These are phyloP conservation scores for Enteromius treurensis DNA, from an alignment of 2,797 vertebrate species.

Conservation along the genomic window DNA sequence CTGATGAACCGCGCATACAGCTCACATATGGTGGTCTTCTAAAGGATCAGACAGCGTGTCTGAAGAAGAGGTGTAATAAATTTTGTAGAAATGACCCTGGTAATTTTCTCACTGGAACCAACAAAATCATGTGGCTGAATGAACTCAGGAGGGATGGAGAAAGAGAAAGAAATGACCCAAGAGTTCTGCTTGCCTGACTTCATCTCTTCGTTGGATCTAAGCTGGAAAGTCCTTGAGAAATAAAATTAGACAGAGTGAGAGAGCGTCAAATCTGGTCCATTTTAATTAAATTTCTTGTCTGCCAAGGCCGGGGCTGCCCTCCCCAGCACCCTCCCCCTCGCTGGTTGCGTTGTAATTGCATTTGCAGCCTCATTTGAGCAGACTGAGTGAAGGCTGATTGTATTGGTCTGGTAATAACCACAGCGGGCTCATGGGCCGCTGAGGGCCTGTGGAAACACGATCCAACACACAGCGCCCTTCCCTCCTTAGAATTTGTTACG, in stretches of 20 bases:
- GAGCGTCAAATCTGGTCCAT: conserved; percentile 54
- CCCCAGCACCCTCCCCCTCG: conserved; percentile 26
- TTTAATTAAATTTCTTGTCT: conserved; percentile 59
- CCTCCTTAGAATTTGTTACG: conserved; percentile 21
- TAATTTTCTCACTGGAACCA: conserved; percentile 5
- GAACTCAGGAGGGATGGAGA: not conserved
- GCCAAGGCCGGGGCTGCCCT: conserved; percentile 28
- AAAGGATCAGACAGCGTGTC: not conserved
- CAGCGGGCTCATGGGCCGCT: conserved; percentile 48
- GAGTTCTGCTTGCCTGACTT: conserved; percentile 12
- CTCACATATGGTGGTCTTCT: conserved; percentile 7
- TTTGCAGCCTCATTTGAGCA: conserved; percentile 67
- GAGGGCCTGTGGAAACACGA: conserved; percentile 36
- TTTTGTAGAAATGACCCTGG: not conserved
- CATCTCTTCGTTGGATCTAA: conserved; percentile 17
- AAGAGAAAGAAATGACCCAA: conserved; percentile 35
- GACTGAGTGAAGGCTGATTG: conserved; percentile 67
- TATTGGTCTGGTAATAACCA: conserved; percentile 67
- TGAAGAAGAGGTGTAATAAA: not conserved
- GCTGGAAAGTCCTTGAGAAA: conserved; percentile 47
- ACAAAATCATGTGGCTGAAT: conserved; percentile 27
- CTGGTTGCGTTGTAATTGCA: conserved; percentile 61
- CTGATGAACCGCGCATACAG: conserved; percentile 12
- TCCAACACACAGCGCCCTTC: conserved; percentile 25
- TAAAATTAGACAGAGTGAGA: conserved; percentile 46